Evolutionary conservation across 2,888 invertebrate species (phyloP).

Genomic region (Yponomeuta cagnagella): DNA sequence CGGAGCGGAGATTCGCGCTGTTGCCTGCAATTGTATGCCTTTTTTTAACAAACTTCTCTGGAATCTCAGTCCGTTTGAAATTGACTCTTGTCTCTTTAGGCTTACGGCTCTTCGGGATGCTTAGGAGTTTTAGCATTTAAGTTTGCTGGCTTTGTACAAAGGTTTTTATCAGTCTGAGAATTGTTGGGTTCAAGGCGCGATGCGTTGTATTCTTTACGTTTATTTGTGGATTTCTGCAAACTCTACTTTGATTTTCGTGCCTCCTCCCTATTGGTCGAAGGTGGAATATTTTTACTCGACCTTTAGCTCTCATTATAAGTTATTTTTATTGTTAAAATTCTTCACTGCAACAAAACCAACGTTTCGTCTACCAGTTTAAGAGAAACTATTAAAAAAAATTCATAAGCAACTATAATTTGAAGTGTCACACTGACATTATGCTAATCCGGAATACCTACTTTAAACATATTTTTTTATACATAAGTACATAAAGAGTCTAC

Average conservation of each 20-base stretch:
- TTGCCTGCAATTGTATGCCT: conserved; percentile 29
- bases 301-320: too few relatives aligned
- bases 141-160: neutral
- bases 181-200: conserved; percentile 6
- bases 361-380: too few relatives aligned
- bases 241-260: neutral
- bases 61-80: conserved; percentile 3
- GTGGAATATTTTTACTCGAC: too few relatives aligned
- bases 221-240: neutral
- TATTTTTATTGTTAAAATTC: too few relatives aligned
- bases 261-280: too few relatives aligned
- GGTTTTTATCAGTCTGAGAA: conserved; percentile 9
- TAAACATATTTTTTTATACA: too few relatives aligned
- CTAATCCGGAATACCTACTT: too few relatives aligned
- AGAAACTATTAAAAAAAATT: too few relatives aligned
- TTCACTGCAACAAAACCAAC: too few relatives aligned
- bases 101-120: neutral
- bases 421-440: too few relatives aligned
- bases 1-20: conserved; percentile 37
- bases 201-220: neutral
- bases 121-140: neutral
- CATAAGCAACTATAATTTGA: too few relatives aligned
- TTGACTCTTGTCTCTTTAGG: neutral
- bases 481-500: too few relatives aligned
- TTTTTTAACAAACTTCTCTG: conserved; percentile 3